phyloP scores from a whole-genome alignment of 92 coral and sea anemone species.

The Parazoanthus darwini region DNA sequence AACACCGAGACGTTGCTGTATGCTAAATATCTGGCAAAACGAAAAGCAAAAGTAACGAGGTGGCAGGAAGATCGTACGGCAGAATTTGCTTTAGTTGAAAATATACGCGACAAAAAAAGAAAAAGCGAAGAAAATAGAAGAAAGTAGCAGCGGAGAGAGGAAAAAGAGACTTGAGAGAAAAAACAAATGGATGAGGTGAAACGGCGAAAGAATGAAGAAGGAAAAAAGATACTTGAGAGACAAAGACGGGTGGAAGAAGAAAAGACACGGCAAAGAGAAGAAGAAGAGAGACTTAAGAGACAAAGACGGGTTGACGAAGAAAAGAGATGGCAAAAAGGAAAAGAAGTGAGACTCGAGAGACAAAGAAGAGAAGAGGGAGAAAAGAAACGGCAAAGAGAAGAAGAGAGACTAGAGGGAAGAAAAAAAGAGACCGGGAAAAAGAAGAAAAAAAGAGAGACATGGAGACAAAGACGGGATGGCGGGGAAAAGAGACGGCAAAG shows the following conservation, averaged over 20 bases:
- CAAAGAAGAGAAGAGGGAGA: not conserved
- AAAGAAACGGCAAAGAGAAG: not conserved
- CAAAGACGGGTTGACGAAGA: not conserved
- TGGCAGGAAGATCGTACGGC: not conserved
- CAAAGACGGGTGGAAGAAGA: not conserved
- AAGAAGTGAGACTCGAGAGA: not conserved
- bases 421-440: too few relatives aligned
- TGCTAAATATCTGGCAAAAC: not conserved
- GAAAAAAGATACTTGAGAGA: not conserved
- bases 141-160: not conserved
- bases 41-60: not conserved
- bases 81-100: not conserved
- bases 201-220: not conserved
- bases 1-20: not conserved
- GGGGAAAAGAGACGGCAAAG: not conserved
- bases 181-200: not conserved
- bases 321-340: not conserved
- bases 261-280: not conserved
- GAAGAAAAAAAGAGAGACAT: too few relatives aligned
- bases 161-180: not conserved
- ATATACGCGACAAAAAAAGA: not conserved
- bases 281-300: not conserved
- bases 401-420: too few relatives aligned
- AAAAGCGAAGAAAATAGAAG: not conserved
- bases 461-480: too few relatives aligned